Percentiles rank a stretch among this genome's conserved stretches.
Evolutionary conservation across 2,888 invertebrate species (phyloP).

Genomic region (Sepioteuthis lessoniana): DNA sequence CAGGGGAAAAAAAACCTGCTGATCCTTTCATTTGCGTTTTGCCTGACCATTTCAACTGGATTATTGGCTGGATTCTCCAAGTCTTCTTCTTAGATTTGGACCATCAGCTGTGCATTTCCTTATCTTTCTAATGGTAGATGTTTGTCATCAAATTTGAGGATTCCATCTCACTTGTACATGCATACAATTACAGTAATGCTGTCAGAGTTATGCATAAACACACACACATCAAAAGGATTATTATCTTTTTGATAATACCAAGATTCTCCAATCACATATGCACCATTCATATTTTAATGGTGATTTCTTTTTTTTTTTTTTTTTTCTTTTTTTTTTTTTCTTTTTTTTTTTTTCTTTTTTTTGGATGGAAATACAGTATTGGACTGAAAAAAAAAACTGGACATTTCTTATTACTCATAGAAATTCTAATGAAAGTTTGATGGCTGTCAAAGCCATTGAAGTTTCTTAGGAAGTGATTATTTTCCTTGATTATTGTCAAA

Average conservation of each 20-base stretch:
- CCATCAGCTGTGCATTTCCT: neutral
- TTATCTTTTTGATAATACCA: neutral
- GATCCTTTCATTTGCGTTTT: constrained; percentile 63
- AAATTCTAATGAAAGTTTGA: too few species aligned
- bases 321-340: too few species aligned
- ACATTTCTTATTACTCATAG: too few species aligned
- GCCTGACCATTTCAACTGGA: constrained; percentile 65
- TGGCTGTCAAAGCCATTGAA: too few species aligned
- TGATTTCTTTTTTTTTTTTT: too few species aligned
- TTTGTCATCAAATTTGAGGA: neutral
- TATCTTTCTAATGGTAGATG: neutral
- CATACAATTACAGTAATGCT: neutral
- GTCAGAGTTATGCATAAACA: neutral
- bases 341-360: too few species aligned
- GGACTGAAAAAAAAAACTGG: too few species aligned
- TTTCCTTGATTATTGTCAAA: too few species aligned
- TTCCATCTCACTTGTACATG: neutral
- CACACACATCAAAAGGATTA: neutral
- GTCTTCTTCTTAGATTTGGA: neutral
- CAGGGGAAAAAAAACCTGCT: constrained; percentile 68
- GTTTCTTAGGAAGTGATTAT: too few species aligned
- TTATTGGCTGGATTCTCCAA: constrained; percentile 68
- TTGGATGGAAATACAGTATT: too few species aligned
- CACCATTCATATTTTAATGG: neutral
- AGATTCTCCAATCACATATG: neutral